phyloP scores from a whole-genome alignment of 1,140 invertebrate species.

The Drusus annulatus region DNA sequence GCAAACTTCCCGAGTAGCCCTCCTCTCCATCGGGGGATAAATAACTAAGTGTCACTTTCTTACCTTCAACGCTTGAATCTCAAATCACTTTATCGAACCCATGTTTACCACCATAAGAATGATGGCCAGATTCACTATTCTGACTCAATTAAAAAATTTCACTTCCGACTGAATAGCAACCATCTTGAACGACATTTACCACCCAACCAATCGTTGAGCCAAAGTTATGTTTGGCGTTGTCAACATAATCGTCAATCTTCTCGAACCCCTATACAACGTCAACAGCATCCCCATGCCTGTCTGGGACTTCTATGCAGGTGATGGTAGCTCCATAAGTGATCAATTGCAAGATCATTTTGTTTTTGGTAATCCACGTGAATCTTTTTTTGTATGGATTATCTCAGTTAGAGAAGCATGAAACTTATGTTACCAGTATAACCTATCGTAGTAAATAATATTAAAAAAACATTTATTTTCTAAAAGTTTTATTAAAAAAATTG shows the following conservation, averaged over 20 bases:
- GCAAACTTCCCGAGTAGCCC: conserved; percentile 86
- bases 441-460: too few relatives aligned
- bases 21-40: conserved; percentile 87
- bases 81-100: conserved; percentile 90
- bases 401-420: conserved; percentile 62
- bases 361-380: conserved; percentile 75
- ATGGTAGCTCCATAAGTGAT: conserved; percentile 87
- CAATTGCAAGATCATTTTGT: conserved; percentile 74
- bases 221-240: conserved; percentile 80
- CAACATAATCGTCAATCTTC: conserved; percentile 78
- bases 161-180: conserved; percentile 71
- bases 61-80: conserved; percentile 70
- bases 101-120: conserved; percentile 88
- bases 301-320: conserved; percentile 81
- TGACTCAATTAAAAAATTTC: conserved; percentile 78
- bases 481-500: too few relatives aligned
- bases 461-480: too few relatives aligned
- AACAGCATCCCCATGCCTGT: conserved; percentile 76
- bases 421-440: too few relatives aligned
- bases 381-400: conserved; percentile 65
- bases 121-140: conserved; percentile 79
- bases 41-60: conserved; percentile 77
- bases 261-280: conserved; percentile 89
- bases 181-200: conserved; percentile 87
- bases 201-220: conserved; percentile 91